These are phyloP conservation scores for Spea bombifrons DNA, from an alignment of 2,113 vertebrate genomes.

Conservation along the genomic window DNA sequence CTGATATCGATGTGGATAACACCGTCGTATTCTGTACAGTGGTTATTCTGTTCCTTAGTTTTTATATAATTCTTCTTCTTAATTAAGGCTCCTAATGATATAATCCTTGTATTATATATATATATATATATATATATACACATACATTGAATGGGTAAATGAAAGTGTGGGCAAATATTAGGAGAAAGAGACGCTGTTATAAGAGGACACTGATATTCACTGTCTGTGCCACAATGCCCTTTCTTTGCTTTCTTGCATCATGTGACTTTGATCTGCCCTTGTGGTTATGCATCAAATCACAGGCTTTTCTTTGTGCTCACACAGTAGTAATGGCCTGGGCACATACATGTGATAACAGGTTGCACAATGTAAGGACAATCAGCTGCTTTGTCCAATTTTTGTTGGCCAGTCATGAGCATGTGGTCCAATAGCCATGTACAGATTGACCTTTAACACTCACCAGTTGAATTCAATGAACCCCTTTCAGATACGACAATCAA, in stretches of 20 bases:
- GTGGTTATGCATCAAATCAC: slow-evolving; percentile 24
- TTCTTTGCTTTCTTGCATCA: background rate
- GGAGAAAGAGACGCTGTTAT: background rate
- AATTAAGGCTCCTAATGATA: too few relatives aligned
- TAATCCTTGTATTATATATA: too few relatives aligned
- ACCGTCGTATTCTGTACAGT: too few relatives aligned
- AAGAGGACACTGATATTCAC: background rate
- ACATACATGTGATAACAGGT: slow-evolving; percentile 38
- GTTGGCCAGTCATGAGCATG: slow-evolving; percentile 19
- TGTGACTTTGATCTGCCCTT: slow-evolving; percentile 37
- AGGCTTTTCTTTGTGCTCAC: slow-evolving; percentile 25
- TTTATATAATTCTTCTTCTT: too few relatives aligned
- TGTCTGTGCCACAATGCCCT: background rate
- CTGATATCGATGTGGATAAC: too few relatives aligned
- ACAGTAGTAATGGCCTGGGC: slow-evolving; percentile 30
- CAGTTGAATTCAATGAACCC: too few relatives aligned
- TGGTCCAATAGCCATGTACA: slow-evolving; percentile 2
- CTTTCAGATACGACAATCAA: too few relatives aligned
- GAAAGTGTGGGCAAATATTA: background rate
- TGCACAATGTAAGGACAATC: slow-evolving; percentile 30
- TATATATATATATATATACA: too few relatives aligned
- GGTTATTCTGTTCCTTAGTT: too few relatives aligned
- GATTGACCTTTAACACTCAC: too few relatives aligned
- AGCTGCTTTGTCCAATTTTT: slow-evolving; percentile 6
- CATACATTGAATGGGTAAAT: background rate